phyloP scores from a whole-genome alignment of 1,140 invertebrate genomes.

The Lepidurus arcticus region DNA sequence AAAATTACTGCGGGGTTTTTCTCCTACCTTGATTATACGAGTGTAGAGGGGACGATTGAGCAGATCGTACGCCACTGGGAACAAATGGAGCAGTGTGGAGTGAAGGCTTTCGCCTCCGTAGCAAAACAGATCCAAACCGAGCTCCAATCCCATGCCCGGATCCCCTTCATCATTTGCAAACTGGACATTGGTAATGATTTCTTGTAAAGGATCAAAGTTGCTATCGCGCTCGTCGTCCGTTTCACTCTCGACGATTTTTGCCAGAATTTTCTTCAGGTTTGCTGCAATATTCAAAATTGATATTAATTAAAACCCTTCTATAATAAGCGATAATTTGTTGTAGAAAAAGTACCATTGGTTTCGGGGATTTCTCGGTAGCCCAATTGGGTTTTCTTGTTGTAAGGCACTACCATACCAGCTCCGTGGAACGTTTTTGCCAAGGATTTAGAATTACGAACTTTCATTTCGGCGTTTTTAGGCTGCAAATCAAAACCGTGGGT shows the following conservation, averaged over 20 bases:
- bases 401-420: constrained; percentile 82
- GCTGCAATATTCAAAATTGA: constrained; percentile 48
- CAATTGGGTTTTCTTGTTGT: constrained; percentile 67
- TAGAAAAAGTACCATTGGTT: constrained; percentile 58
- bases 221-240: constrained; percentile 54
- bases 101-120: constrained; percentile 65
- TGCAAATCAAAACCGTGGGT: constrained; percentile 58
- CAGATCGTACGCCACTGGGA: constrained; percentile 71
- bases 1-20: too few relatives aligned
- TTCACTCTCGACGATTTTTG: constrained; percentile 56
- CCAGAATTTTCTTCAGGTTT: constrained; percentile 65
- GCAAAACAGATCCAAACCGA: constrained; percentile 77
- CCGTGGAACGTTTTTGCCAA: constrained; percentile 74
- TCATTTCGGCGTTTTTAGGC: constrained; percentile 54
- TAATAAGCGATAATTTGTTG: constrained; percentile 38
- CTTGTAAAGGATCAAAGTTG: constrained; percentile 60
- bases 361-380: constrained; percentile 72
- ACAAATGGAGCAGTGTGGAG: constrained; percentile 54
- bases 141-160: constrained; percentile 83
- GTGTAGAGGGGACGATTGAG: constrained; percentile 65
- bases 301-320: not conserved
- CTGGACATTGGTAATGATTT: constrained; percentile 68
- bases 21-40: constrained; percentile 56
- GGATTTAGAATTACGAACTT: constrained; percentile 58
- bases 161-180: constrained; percentile 92